A percentile compares a stretch with the other conserved stretches of the same genome.
These are phyloP conservation scores for Stratiomys singularior DNA, from an alignment of 2,888 invertebrate genomes.

Conservation along the genomic window DNA sequence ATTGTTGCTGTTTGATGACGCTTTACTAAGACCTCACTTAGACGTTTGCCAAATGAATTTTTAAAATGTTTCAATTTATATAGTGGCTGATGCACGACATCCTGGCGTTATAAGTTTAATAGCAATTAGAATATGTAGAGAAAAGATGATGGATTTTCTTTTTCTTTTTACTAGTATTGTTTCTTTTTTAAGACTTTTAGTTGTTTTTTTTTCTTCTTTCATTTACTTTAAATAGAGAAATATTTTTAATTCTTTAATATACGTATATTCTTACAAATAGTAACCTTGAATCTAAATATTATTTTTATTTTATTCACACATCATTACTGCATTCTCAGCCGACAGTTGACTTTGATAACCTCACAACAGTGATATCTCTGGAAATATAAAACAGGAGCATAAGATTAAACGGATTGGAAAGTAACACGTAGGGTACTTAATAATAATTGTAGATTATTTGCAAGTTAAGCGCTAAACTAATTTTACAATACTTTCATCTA, in stretches of 20 bases:
- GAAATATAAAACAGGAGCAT: slow-evolving; percentile 29
- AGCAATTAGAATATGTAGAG: slow-evolving; percentile 36
- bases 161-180: neutral
- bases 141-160: slow-evolving; percentile 21
- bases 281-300: slow-evolving; percentile 58
- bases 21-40: slow-evolving; percentile 20
- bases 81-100: neutral
- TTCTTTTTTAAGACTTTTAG: slow-evolving; percentile 21
- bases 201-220: slow-evolving; percentile 12
- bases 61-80: neutral
- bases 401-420: neutral
- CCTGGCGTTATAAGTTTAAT: slow-evolving; percentile 5
- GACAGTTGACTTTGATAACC: slow-evolving; percentile 55
- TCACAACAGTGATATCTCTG: slow-evolving; percentile 64
- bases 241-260: slow-evolving; percentile 52
- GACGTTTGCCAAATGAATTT: neutral
- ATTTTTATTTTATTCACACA: slow-evolving; percentile 57
- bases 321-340: slow-evolving; percentile 54
- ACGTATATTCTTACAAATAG: slow-evolving; percentile 58
- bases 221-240: slow-evolving; percentile 35
- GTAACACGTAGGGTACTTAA: too few species aligned
- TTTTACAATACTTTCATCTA: too few species aligned
- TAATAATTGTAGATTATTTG: too few species aligned
- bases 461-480: too few species aligned
- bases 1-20: slow-evolving; percentile 1